Percentiles rank a stretch among this genome's conserved stretches.
These are phyloP conservation scores for Thalassarche chlororhynchos DNA, from an alignment of 2,113 vertebrate species.

Conservation along the genomic window DNA sequence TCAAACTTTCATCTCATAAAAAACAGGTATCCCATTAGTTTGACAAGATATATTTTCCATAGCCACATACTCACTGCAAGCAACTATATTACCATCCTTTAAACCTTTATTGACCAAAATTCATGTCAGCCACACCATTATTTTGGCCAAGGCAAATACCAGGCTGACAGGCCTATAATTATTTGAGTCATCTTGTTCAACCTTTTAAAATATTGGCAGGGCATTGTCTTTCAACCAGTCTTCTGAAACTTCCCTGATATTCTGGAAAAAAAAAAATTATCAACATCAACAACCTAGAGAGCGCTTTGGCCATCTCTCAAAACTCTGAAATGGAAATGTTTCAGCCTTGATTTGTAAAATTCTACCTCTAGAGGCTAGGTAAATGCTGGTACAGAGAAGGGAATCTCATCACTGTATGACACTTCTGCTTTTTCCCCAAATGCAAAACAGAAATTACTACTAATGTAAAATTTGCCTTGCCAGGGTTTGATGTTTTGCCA, in stretches of 20 bases:
- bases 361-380: not conserved
- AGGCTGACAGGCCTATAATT: slow-evolving; percentile 9
- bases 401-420: not conserved
- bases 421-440: not conserved
- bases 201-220: not conserved
- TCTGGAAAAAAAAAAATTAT: not conserved
- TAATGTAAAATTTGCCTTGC: not conserved
- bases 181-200: not conserved
- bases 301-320: not conserved
- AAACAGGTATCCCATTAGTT: not conserved
- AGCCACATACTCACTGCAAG: not conserved
- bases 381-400: not conserved
- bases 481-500: not conserved
- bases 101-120: slow-evolving; percentile 4
- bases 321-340: not conserved
- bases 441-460: not conserved
- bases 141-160: not conserved
- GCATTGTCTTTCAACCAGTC: not conserved
- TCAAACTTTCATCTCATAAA: not conserved
- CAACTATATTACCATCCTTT: not conserved
- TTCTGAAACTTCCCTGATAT: not conserved
- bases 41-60: not conserved
- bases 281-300: not conserved
- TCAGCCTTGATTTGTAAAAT: not conserved
- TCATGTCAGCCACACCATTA: not conserved